Percentiles rank a stretch among this genome's conserved stretches.
Conservation (phyloP, 2,888 invertebrate species). For the Xanthorhoe designata region DNA sequence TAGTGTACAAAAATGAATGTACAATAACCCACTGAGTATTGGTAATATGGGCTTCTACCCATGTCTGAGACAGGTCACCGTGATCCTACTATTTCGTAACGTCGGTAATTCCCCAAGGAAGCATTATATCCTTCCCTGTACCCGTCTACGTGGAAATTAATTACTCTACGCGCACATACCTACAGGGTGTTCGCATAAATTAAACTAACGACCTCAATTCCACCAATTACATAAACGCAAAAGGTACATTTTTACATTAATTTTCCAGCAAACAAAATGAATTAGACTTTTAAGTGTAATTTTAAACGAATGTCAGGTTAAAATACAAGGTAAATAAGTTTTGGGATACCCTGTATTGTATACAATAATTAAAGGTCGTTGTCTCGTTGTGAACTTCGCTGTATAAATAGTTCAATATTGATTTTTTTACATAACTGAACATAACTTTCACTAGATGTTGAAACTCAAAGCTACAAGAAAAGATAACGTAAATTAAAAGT, state of each 20-base stretch:
- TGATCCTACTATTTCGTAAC: conserved; percentile 29
- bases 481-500: not conserved
- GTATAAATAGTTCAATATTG: not conserved
- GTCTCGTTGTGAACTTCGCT: not conserved
- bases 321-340: not conserved
- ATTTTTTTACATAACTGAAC: not conserved
- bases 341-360: not conserved
- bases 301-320: not conserved
- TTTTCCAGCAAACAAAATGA: not conserved
- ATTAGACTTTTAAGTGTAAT: not conserved
- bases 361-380: not conserved
- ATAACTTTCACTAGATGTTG: not conserved
- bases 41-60: conserved; percentile 14
- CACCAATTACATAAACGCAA: not conserved
- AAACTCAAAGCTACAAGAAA: not conserved
- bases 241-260: conserved; percentile 3
- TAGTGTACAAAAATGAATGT: no score
- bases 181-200: conserved; percentile 20
- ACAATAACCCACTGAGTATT: not conserved
- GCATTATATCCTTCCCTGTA: conserved; percentile 37
- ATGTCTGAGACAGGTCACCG: conserved; percentile 30
- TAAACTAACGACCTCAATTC: conserved; percentile 9
- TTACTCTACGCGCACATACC: conserved; percentile 30
- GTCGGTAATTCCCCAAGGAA: conserved; percentile 29
- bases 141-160: conserved; percentile 42